A percentile compares a stretch with the other conserved stretches of the same genome.
phyloP scores from a whole-genome alignment of 2,888 invertebrate species.

The Coenonympha glycerion region DNA sequence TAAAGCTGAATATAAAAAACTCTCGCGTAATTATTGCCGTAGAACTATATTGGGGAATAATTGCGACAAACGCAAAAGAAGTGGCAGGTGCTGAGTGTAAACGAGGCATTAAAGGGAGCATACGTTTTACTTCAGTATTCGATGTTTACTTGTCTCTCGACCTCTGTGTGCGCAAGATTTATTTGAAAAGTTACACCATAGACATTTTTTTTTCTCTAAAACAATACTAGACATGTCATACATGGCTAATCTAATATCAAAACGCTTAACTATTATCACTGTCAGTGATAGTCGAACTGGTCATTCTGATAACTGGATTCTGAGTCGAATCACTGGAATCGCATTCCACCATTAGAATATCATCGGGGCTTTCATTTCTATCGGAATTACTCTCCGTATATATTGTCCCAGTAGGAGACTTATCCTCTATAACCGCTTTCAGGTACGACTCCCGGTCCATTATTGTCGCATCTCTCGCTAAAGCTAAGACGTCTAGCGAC shows the following conservation, averaged over 20 bases:
- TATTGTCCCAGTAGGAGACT: constrained; percentile 64
- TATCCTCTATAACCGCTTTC: constrained; percentile 69
- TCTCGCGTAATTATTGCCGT: too few relatives aligned
- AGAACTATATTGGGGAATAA: too few relatives aligned
- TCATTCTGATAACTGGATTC: constrained; percentile 69
- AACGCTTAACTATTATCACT: constrained; percentile 61
- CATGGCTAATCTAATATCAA: background rate
- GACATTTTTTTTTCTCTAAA: too few relatives aligned
- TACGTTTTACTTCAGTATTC: too few relatives aligned
- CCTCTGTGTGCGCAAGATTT: too few relatives aligned
- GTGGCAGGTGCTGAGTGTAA: too few relatives aligned
- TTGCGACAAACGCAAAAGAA: too few relatives aligned
- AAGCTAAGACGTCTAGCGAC: constrained; percentile 63
- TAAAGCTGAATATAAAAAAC: too few relatives aligned
- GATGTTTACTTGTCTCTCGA: too few relatives aligned
- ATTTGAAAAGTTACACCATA: too few relatives aligned
- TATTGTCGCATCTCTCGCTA: constrained; percentile 60
- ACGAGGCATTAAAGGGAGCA: too few relatives aligned
- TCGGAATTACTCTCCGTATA: constrained; percentile 70
- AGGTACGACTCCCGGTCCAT: constrained; percentile 65
- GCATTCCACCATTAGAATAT: constrained; percentile 68
- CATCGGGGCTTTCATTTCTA: constrained; percentile 66
- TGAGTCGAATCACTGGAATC: constrained; percentile 68
- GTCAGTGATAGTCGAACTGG: constrained; percentile 63
- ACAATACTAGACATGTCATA: too few relatives aligned